Evolutionary conservation across 1,140 invertebrate species (phyloP), one percentile per base, ranked within the genome.

Genomic region (Danaus melanippus): DNA sequence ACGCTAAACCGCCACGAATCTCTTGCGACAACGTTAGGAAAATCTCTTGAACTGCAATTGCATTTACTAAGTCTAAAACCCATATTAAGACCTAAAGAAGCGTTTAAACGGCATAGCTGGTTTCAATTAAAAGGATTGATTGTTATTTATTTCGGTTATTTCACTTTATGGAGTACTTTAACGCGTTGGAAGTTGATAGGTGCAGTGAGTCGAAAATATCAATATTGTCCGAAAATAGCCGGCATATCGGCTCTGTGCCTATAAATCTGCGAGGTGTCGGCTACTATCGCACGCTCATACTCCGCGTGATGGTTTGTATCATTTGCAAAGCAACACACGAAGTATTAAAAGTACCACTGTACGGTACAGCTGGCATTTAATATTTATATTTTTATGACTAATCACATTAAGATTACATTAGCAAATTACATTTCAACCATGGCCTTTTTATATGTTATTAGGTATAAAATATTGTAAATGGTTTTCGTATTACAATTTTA

Each of bases 261-360:
- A 83, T 81, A 86, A 86, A 84, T 86, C 79, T 77, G 79, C 67
- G 73, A 79, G 74, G 72, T 84, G 79, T 79, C 79, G 69, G 77
- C 74, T 66, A 69, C 67, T 84, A 84, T 80, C 80, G 69, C 65
- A 59, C 75, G 71, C 71, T 70, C 79, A 67, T 76, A 77, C 75
- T 74, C 71, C 56, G 72, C 51, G 66, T 72, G 74, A 86, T 86
- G 83, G 78, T 82, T 80, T 76, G 66, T 76, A 86, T 86, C 83
- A 84, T 84, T 80, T 78, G 79, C 73, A 74, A 83, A 80, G 71
- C 76, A 74, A 76, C 76, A 76, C 68, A 76, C 64, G 66, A 79
- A 83, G 71, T 80, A 77, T 78, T 79, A 58, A 66, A 64, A 60
- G 54, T 57, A 51, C 47, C 46, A 51, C 21, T 46, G 51, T 54